Percentiles rank a stretch among this genome's conserved stretches.
Evolutionary conservation across 2,797 vertebrate species (phyloP).

Genomic region (Neosalanx taihuensis): DNA sequence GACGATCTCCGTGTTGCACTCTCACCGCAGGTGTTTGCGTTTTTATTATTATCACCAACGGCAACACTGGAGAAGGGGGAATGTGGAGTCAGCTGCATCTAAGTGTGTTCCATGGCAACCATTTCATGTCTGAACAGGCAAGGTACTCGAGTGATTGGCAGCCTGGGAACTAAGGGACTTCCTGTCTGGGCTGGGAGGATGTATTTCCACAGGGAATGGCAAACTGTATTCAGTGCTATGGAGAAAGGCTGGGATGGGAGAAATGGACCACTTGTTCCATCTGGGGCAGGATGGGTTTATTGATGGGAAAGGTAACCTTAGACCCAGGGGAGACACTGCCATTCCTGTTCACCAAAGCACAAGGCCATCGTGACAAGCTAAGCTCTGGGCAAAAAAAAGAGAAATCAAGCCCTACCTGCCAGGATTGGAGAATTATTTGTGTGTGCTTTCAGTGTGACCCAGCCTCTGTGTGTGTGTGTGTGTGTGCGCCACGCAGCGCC

Average conservation of each 20-base stretch:
- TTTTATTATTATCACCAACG: conserved; percentile 29
- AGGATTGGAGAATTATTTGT: background rate
- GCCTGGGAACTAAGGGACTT: conserved; percentile 8
- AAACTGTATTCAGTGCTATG: conserved; percentile 28
- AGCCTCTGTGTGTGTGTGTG: background rate
- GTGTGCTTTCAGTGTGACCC: background rate
- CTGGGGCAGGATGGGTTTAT: conserved; percentile 26
- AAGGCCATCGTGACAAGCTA: background rate
- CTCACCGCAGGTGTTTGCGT: conserved; percentile 23
- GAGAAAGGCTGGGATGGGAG: conserved; percentile 13
- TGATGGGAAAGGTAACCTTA: conserved; percentile 22
- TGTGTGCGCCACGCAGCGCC: background rate
- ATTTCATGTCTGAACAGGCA: conserved; percentile 32
- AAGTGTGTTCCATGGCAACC: conserved; percentile 34
- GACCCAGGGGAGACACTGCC: conserved; percentile 22
- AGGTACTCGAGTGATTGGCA: conserved; percentile 28
- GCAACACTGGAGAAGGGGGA: conserved; percentile 30
- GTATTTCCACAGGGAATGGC: conserved; percentile 19
- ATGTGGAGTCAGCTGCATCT: conserved; percentile 28
- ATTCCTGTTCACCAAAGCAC: conserved; percentile 12
- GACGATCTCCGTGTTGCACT: conserved; percentile 1
- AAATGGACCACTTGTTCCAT: conserved; percentile 21
- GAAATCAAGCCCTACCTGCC: no score
- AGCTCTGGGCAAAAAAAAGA: background rate
- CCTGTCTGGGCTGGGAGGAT: background rate